Evolutionary conservation across 1,140 invertebrate species (phyloP).

Genomic region (Vanessa atalanta): DNA sequence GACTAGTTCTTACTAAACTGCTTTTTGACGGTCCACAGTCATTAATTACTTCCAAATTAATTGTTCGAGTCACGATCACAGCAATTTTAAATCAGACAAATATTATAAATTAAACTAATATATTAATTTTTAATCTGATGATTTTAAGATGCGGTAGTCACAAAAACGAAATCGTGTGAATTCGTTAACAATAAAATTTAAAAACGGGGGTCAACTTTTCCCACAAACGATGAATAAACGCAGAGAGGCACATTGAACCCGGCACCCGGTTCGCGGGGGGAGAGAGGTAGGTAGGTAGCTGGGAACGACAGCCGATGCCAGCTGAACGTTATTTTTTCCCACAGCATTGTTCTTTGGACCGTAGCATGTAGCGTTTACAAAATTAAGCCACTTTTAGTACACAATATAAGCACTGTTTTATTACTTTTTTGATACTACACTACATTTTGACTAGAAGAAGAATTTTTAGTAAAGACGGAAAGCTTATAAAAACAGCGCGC

Average conservation of each 20-base stretch:
- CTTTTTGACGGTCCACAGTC: background rate
- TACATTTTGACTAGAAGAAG: constrained; percentile 65
- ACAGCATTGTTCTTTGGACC: constrained; percentile 80
- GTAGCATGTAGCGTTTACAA: constrained; percentile 62
- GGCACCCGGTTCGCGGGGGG: constrained; percentile 73
- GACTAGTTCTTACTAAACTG: constrained; percentile 15
- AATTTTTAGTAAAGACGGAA: constrained; percentile 54
- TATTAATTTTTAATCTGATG: constrained; percentile 31
- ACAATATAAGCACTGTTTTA: constrained; percentile 48
- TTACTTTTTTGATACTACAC: constrained; percentile 43
- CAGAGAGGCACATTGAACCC: constrained; percentile 79
- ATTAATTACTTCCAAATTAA: constrained; percentile 1
- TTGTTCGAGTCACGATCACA: constrained; percentile 5
- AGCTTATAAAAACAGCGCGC: constrained; percentile 59
- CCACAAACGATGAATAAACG: constrained; percentile 80
- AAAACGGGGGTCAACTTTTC: constrained; percentile 80
- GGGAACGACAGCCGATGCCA: constrained; percentile 79
- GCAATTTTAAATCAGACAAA: background rate
- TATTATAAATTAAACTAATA: background rate
- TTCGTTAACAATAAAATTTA: constrained; percentile 78
- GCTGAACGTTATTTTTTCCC: constrained; percentile 81
- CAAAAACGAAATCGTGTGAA: constrained; percentile 72
- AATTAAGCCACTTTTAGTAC: constrained; percentile 55
- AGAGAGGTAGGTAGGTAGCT: constrained; percentile 76
- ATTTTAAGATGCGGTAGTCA: constrained; percentile 66